Evolutionary conservation across 2,113 vertebrate genomes (phyloP).

Genomic region (Myanophis thanlyinensis): DNA sequence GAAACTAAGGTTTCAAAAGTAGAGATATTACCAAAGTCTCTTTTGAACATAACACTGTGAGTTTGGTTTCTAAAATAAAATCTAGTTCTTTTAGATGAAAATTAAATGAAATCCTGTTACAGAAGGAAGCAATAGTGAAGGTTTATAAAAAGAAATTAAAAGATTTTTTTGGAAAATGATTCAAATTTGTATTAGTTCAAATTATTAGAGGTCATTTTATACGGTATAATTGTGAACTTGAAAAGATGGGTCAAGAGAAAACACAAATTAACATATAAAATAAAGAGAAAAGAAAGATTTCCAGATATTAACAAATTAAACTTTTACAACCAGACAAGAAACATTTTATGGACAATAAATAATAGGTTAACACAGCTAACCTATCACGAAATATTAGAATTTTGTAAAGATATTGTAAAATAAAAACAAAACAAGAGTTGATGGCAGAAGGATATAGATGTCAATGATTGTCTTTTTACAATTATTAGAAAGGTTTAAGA

Average conservation of each 20-base stretch:
- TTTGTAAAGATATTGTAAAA: no score
- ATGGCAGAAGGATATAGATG: no score
- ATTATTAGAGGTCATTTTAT: background rate
- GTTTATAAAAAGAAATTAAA: background rate
- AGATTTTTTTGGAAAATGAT: background rate
- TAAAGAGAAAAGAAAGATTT: background rate
- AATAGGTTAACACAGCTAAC: no score
- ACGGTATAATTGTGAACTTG: background rate
- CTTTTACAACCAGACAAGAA: background rate
- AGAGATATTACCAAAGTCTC: no score
- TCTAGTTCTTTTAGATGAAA: background rate
- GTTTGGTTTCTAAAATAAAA: background rate
- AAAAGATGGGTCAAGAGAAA: background rate
- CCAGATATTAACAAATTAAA: background rate
- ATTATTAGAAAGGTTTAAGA: no score
- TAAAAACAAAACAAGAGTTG: no score
- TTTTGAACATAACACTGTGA: background rate
- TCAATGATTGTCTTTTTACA: no score
- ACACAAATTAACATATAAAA: background rate
- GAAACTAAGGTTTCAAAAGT: no score
- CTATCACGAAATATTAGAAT: no score
- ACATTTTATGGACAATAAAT: no score
- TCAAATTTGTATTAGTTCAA: background rate
- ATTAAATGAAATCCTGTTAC: background rate
- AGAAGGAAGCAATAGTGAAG: background rate